phyloP scores from a whole-genome alignment of 2,113 vertebrate genomes.

The Cyprinodon brontotheroides region DNA sequence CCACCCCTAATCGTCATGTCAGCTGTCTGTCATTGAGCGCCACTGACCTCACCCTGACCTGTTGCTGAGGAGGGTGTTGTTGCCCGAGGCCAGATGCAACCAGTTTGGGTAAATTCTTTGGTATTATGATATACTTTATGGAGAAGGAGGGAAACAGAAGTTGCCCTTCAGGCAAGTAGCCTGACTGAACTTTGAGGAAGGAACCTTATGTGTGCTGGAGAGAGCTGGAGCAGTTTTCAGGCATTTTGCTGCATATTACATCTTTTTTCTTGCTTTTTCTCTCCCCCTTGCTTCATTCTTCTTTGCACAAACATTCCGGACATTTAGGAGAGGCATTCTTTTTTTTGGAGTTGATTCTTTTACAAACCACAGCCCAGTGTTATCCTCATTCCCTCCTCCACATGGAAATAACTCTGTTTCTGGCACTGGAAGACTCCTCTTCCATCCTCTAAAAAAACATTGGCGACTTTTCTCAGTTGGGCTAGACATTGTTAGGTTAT shows the following conservation, averaged over 20 bases:
- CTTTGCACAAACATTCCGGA: constrained; percentile 26
- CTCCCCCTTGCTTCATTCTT: constrained; percentile 12
- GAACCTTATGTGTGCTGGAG: constrained; percentile 2
- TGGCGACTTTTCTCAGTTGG: constrained; percentile 61
- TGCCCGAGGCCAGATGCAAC: constrained; percentile 35
- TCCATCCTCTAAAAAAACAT: constrained; percentile 72
- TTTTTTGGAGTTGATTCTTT: constrained; percentile 58
- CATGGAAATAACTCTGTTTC: constrained; percentile 47
- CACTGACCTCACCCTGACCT: constrained; percentile 54
- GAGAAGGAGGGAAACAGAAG: constrained; percentile 37
- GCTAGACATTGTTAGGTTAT: constrained; percentile 75
- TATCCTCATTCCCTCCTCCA: constrained; percentile 26
- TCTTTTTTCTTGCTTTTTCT: constrained; percentile 18
- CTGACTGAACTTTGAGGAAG: constrained; percentile 17
- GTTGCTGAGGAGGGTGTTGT: constrained; percentile 44
- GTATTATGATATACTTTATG: constrained; percentile 53
- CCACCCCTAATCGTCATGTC: constrained; percentile 19
- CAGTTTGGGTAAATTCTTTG: constrained; percentile 52
- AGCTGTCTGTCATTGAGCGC: constrained; percentile 50
- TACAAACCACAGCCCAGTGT: constrained; percentile 18
- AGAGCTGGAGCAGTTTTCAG: constrained; percentile 9
- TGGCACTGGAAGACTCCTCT: constrained; percentile 43
- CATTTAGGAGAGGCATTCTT: constrained; percentile 29
- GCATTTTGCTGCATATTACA: constrained; percentile 2
- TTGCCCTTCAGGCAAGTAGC: constrained; percentile 44